Evolutionary conservation across 2,888 invertebrate genomes (phyloP).

Genomic region (Pedicia rivosa): DNA sequence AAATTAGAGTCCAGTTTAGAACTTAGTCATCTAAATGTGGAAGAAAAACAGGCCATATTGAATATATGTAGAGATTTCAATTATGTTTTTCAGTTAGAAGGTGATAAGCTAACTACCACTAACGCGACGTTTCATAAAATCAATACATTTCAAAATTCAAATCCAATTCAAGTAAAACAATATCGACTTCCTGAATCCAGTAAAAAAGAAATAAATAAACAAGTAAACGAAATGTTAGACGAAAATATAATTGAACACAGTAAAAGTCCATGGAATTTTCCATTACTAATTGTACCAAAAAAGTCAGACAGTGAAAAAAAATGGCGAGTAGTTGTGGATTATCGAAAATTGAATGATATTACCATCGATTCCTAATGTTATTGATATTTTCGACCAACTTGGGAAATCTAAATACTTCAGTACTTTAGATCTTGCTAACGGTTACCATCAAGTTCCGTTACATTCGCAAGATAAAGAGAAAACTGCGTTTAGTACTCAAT

Average conservation of each 20-base stretch:
- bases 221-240: background rate
- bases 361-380: slow-evolving; percentile 7
- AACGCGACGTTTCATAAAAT: background rate
- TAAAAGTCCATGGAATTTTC: background rate
- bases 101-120: no score
- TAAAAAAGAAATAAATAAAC: background rate
- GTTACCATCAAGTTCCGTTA: slow-evolving; percentile 11
- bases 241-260: background rate
- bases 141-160: background rate
- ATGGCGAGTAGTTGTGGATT: background rate
- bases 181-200: background rate
- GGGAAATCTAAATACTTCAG: slow-evolving; percentile 10
- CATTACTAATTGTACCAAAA: slow-evolving; percentile 11
- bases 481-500: slow-evolving; percentile 12
- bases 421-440: slow-evolving; percentile 10
- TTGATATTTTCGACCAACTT: slow-evolving; percentile 9
- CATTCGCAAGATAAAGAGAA: slow-evolving; percentile 10
- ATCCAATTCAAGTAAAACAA: background rate
- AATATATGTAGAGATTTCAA: background rate
- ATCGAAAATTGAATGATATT: background rate
- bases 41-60: background rate
- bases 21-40: background rate
- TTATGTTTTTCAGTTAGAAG: no score
- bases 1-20: no score
- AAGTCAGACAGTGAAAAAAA: slow-evolving; percentile 5